Base-by-base conservation (phyloP, 92 coral and sea anemone species). In the Actinernus sp. region DNA sequence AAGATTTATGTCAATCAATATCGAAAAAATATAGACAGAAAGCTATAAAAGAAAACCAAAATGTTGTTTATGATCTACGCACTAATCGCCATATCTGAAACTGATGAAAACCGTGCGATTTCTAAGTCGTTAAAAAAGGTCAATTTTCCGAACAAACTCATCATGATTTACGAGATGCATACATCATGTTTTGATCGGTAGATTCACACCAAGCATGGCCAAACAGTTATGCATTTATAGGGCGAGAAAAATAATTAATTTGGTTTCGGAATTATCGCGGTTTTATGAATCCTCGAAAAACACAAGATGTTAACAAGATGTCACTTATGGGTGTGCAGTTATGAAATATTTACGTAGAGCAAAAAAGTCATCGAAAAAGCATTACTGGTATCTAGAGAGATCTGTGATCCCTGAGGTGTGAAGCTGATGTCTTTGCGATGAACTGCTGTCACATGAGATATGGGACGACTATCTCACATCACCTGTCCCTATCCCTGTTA, bases 281-380 rank as follows among this genome's bases (percentile, higher is more conserved):
- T 70, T 46, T 36, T 18, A 3, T 17, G 47, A 44, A 26, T 13
- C 40, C 54, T 38, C 26, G 33, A 27, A 13, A 45, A 55, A 54
- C 45, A 32, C 78, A 70, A 70, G 78, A 70, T 70, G 78, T 70
- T 70, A 70, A 70, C 78, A 70, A 70, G 61, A 70, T 70, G 78
- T 55, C 78, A 54, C 29, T 50, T 30, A 28, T 70, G 39, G 67
- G 45, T 41, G 55, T 41, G 65, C 52, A 29, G 59, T 44, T 55
- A 70, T 70, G 61, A 70, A 70, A 70, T 70, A 70, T 70, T 70
- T 57, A 70, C 78, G 66, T 31, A 57, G 40, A 14, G 31, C 34
- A 53, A 46, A 18, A 68, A 56, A 23, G 26, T 24, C 45, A 54
- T 62, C 58, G 43, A 62, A 57, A 70, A 70, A 57, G 58, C 56